A percentile compares a stretch with the other conserved stretches of the same genome.
Evolutionary conservation across 2,888 invertebrate species (phyloP).

Genomic region (Rotaria sp.): DNA sequence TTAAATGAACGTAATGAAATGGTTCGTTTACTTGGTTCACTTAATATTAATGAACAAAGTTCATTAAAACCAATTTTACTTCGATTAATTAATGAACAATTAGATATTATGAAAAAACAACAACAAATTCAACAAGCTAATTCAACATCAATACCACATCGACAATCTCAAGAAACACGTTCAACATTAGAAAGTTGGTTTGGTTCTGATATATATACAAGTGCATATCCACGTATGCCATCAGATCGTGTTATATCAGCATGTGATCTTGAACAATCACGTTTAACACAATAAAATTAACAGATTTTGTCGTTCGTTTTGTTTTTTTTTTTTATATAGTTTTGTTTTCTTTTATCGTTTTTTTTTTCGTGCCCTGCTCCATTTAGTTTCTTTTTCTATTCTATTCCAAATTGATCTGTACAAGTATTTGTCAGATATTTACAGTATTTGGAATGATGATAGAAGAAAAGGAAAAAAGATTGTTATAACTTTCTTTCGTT

Average conservation of each 20-base stretch:
- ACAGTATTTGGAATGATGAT: not conserved
- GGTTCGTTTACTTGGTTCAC: not conserved
- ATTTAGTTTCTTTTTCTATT: not conserved
- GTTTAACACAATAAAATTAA: not conserved
- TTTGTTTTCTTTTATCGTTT: not conserved
- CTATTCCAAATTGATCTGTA: not conserved
- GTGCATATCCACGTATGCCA: constrained; percentile 5
- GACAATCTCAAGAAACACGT: not conserved
- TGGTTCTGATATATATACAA: not conserved
- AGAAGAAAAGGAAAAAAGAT: not conserved
- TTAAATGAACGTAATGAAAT: not conserved
- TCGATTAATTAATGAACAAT: not conserved
- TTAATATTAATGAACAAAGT: not conserved
- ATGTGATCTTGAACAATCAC: not conserved
- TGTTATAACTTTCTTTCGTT: not conserved
- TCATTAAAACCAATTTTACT: not conserved
- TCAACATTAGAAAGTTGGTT: not conserved
- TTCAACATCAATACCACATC: not conserved
- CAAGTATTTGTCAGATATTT: not conserved
- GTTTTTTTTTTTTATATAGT: too few relatives aligned
- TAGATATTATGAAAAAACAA: not conserved
- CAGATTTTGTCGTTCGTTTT: not conserved
- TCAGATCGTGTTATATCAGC: not conserved
- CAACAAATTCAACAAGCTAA: not conserved
- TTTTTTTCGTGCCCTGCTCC: not conserved